Evolutionary conservation across 2,888 invertebrate genomes (phyloP).

Genomic region (Liodrosophila aerea): DNA sequence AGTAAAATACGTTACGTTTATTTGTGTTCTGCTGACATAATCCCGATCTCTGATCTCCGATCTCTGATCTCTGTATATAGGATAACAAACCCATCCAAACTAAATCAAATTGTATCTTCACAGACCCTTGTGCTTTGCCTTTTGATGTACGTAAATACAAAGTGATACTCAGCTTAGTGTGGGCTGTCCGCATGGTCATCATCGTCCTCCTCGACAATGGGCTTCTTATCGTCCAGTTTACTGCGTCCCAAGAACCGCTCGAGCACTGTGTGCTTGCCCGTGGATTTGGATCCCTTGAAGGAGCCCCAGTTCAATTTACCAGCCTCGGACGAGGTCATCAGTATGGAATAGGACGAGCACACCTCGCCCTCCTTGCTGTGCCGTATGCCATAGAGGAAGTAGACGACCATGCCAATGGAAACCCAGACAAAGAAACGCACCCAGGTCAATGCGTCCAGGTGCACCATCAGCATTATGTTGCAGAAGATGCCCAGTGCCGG

Average conservation of each 20-base stretch:
- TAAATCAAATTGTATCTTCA: slow-evolving; percentile 11
- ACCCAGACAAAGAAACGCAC: slow-evolving; percentile 93
- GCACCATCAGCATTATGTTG: slow-evolving; percentile 92
- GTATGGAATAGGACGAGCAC: slow-evolving; percentile 85
- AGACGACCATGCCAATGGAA: slow-evolving; percentile 90
- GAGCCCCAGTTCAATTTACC: slow-evolving; percentile 86
- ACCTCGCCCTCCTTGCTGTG: slow-evolving; percentile 90
- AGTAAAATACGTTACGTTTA: slow-evolving; percentile 8
- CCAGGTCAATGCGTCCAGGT: slow-evolving; percentile 91
- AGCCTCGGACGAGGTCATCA: slow-evolving; percentile 87
- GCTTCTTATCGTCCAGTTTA: slow-evolving; percentile 76
- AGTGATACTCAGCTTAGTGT: slow-evolving; percentile 33
- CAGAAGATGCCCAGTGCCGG: slow-evolving; percentile 91
- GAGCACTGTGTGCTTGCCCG: slow-evolving; percentile 70
- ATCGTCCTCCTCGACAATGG: slow-evolving; percentile 76
- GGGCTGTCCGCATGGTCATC: slow-evolving; percentile 64
- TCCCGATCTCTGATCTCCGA: slow-evolving; percentile 6
- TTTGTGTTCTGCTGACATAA: slow-evolving; percentile 33
- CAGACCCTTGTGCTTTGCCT: slow-evolving; percentile 49
- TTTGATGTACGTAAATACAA: too few relatives aligned
- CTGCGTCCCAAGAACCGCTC: slow-evolving; percentile 79
- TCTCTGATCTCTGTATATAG: neutral
- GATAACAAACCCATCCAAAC: neutral
- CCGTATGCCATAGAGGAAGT: slow-evolving; percentile 93
- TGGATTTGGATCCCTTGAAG: slow-evolving; percentile 79